A percentile compares a stretch with the other conserved stretches of the same genome.
phyloP scores from a whole-genome alignment of 2,797 vertebrate species.

The Coregonus ussuriensis region DNA sequence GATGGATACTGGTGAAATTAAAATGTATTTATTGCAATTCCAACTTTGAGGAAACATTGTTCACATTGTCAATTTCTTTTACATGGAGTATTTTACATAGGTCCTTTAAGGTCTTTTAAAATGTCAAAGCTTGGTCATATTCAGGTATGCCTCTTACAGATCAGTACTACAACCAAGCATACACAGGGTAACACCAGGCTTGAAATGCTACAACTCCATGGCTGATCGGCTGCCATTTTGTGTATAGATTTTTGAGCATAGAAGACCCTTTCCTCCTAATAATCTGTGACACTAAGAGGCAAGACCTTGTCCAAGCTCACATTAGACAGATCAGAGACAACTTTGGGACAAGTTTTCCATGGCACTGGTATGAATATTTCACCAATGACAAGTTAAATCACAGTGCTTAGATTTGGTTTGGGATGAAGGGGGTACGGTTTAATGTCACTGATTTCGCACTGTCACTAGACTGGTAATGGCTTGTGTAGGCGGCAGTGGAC shows the following conservation, averaged over 20 bases:
- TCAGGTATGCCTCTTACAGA: neutral
- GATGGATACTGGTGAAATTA: neutral
- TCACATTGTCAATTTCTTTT: too few relatives aligned
- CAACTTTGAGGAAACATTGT: neutral
- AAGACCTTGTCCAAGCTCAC: conserved; percentile 38
- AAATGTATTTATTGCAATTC: neutral
- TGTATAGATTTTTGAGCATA: too few relatives aligned
- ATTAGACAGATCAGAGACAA: conserved; percentile 50
- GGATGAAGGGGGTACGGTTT: conserved; percentile 60
- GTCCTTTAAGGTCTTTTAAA: too few relatives aligned
- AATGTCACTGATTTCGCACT: conserved; percentile 71
- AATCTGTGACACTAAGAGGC: conserved; percentile 14
- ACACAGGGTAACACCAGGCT: neutral
- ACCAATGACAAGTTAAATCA: conserved; percentile 76
- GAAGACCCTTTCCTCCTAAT: neutral
- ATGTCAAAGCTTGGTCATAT: neutral
- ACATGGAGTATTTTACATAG: too few relatives aligned
- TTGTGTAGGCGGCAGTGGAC: conserved; percentile 57
- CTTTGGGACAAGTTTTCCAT: conserved; percentile 55
- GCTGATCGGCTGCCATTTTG: neutral
- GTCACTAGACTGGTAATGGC: conserved; percentile 72
- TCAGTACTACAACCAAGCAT: neutral
- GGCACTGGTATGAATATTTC: conserved; percentile 74
- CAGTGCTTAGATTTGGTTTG: conserved; percentile 63
- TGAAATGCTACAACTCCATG: neutral